Evolutionary conservation across 2,888 invertebrate species (phyloP).

Genomic region (Coenonympha glycerion): DNA sequence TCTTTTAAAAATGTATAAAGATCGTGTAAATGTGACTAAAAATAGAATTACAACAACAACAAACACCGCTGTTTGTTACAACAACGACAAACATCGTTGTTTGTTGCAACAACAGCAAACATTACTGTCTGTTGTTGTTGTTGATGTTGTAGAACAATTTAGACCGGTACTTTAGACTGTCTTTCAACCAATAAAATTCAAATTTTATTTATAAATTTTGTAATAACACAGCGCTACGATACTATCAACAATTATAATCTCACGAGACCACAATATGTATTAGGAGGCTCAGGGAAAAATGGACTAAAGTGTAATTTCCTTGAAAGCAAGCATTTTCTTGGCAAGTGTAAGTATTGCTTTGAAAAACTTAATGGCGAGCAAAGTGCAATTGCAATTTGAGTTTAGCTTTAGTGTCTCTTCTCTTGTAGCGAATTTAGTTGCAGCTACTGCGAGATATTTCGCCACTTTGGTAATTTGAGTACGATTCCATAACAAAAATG

Average conservation of each 20-base stretch:
- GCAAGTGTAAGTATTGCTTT: constrained; percentile 8
- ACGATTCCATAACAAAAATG: not conserved
- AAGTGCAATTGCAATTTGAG: constrained; percentile 4
- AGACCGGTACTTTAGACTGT: too few species aligned
- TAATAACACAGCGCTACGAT: not conserved
- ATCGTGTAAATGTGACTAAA: too few species aligned
- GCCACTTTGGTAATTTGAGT: too few species aligned
- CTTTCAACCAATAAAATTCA: not conserved
- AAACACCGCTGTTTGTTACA: too few species aligned
- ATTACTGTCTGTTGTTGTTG: too few species aligned
- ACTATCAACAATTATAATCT: not conserved
- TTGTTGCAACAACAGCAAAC: too few species aligned
- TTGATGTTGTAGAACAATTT: too few species aligned
- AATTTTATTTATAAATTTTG: too few species aligned
- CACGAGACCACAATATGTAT: not conserved
- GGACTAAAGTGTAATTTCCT: constrained; percentile 6
- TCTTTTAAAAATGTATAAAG: too few species aligned
- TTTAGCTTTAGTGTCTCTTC: constrained; percentile 4
- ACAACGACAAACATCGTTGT: too few species aligned
- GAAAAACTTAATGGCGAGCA: constrained; percentile 5
- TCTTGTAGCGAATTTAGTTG: not conserved
- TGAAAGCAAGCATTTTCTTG: constrained; percentile 6
- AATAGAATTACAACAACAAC: too few species aligned
- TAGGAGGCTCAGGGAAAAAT: not conserved
- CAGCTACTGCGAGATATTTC: not conserved